Evolutionary conservation across 2,113 vertebrate genomes (phyloP), one percentile per base, ranked within the genome.

Genomic region (Centropus bengalensis): DNA sequence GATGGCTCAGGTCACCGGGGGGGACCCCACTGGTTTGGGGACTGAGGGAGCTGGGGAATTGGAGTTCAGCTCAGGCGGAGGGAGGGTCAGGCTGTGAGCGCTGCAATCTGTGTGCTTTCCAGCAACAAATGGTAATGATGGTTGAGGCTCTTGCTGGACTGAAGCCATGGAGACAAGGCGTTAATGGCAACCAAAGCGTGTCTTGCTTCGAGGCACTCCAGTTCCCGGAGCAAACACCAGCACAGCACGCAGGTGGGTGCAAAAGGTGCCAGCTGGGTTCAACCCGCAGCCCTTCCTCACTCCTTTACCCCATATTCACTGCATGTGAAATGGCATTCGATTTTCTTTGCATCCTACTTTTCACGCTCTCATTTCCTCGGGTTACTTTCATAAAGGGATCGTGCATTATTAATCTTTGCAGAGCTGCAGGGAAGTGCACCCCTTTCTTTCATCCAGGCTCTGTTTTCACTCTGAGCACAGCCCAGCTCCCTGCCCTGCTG

Each of bases 11-110:
- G 44, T 11, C 5, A 1, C 8, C 1, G 1, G 7, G 23, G 23
- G 20, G 14, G 13, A 23, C 28, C 36, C 32, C 4, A 0, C 3
- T 0, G 4, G 1, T 32, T 1, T 49, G 59, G 63, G 82, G 45
- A 10, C 0, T 1, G 12, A 60, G 54, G 44, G 7, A 22, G 56
- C 32, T 5, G 24, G 18, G 5, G 55, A 4, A 30, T 5, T 49
- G 5, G 59, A 36, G 66, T 74, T 38, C 47, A 18, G 78, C 59
- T 3, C 1, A 5, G 75, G 33, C 38, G n/a, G 79, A 23, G 66
- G 22, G 63, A 16, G 59, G 40, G 9, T 23, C 36, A 6, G 3
- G 15, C n/a, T 47, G 69, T 67, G 1, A 5, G 28, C 3, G 33
- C 22, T n/a, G 66, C 4, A 20, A 38, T 49, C 44, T 12, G 51